Evolutionary conservation across 92 coral and sea anemone genomes (phyloP).

Genomic region (Umimayanthus chanpuru): DNA sequence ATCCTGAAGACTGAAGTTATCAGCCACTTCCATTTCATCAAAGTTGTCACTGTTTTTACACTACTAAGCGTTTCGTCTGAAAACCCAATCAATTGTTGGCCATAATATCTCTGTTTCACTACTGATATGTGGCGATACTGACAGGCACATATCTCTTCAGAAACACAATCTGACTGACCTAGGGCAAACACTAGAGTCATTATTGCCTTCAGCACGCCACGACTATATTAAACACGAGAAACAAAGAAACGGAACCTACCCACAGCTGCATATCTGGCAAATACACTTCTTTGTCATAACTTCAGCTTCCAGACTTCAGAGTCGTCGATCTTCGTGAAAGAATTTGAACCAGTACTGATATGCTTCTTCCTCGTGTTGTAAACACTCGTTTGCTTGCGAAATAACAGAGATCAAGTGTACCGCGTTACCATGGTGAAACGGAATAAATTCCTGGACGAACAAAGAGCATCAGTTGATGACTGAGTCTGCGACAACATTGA

Average conservation of each 20-base stretch:
- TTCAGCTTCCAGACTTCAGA: not conserved
- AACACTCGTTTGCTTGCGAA: slow-evolving; percentile 5
- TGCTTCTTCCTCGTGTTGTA: slow-evolving; percentile 11
- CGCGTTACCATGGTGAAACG: slow-evolving; percentile 33
- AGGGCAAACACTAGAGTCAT: not conserved
- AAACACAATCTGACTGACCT: not conserved
- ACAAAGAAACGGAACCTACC: slow-evolving; percentile 68
- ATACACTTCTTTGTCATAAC: slow-evolving; percentile 92
- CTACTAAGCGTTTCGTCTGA: not conserved
- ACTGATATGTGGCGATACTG: no score
- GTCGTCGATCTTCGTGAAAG: not conserved
- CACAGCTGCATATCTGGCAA: slow-evolving; percentile 95
- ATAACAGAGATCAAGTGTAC: slow-evolving; percentile 26
- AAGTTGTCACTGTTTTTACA: not conserved
- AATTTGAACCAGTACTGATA: not conserved
- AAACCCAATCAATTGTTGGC: not conserved
- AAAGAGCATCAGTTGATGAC: slow-evolving; percentile 45
- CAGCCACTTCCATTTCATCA: slow-evolving; percentile 20
- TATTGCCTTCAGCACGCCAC: not conserved
- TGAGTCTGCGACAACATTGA: not conserved
- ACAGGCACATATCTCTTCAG: not conserved
- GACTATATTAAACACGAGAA: not conserved
- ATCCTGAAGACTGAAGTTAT: slow-evolving; percentile 12
- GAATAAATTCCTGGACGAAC: slow-evolving; percentile 40
- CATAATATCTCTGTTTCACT: not conserved